Conservation (phyloP, 2,113 vertebrate genomes). For the Sinocyclocheilus anshuiensis region DNA sequence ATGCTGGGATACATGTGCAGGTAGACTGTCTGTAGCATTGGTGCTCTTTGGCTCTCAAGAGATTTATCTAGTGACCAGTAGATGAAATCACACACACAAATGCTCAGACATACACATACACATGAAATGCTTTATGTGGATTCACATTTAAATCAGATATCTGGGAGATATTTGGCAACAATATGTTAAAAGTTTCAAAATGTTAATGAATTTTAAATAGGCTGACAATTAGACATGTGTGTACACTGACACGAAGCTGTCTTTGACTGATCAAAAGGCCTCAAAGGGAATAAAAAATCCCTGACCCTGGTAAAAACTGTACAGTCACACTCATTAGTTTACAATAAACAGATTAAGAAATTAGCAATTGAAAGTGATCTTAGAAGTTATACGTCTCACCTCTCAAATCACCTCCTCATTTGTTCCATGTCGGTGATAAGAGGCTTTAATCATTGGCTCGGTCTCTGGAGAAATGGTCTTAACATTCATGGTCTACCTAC, state of each 20-base stretch:
- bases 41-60: background rate
- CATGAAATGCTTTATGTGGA: background rate
- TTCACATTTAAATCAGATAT: constrained; percentile 16
- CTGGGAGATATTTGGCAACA: background rate
- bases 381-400: constrained; percentile 24
- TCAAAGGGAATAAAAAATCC: constrained; percentile 65
- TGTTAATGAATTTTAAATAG: constrained; percentile 16
- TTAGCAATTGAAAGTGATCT: constrained; percentile 47
- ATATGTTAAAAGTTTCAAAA: background rate
- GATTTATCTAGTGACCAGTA: constrained; percentile 1
- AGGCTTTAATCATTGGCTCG: constrained; percentile 35
- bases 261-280: constrained; percentile 62
- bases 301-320: constrained; percentile 58
- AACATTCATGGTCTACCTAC: constrained; percentile 42
- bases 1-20: constrained; percentile 45
- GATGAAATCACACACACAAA: background rate
- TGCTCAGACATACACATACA: background rate
- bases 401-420: constrained; percentile 40
- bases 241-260: constrained; percentile 33
- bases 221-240: constrained; percentile 49
- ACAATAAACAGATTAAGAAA: constrained; percentile 56
- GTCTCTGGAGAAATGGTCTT: background rate
- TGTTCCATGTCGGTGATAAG: constrained; percentile 35
- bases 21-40: constrained; percentile 3
- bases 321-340: constrained; percentile 59